Evolutionary conservation across 2,797 vertebrate genomes (phyloP).

Genomic region (Falco biarmicus): DNA sequence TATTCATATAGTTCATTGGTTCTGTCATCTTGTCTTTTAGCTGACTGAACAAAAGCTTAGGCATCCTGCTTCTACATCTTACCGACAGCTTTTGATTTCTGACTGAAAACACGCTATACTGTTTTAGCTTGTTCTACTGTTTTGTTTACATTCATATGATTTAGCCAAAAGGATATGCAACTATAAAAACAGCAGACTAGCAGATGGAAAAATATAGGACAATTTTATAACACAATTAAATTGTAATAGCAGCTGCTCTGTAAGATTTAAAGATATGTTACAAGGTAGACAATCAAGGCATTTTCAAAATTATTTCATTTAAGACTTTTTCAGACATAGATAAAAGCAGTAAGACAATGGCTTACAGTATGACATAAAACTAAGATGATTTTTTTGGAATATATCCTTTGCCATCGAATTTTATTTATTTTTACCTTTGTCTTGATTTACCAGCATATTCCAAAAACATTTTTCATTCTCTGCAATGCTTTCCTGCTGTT

Average conservation of each 20-base stretch:
- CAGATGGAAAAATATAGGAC: background rate
- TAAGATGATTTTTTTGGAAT: background rate
- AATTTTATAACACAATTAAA: background rate
- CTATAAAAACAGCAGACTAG: background rate
- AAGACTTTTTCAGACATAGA: background rate
- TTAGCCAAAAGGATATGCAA: conserved; percentile 3
- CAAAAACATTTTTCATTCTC: background rate
- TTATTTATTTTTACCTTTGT: background rate
- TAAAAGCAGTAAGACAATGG: background rate
- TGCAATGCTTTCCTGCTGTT: background rate
- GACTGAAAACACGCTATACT: background rate
- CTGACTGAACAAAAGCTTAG: background rate
- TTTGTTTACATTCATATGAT: background rate
- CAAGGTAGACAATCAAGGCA: background rate
- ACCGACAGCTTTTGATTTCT: background rate
- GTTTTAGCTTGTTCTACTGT: background rate
- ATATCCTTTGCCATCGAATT: background rate
- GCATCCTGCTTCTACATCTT: background rate
- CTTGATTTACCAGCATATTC: background rate
- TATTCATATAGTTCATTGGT: background rate
- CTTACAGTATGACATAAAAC: background rate
- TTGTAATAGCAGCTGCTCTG: background rate
- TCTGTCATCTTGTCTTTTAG: conserved; percentile 10
- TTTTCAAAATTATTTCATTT: background rate
- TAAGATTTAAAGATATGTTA: background rate